A percentile compares a stretch with the other conserved stretches of the same genome.
These are phyloP conservation scores for Macrotrachela quadricornifera DNA, from an alignment of 1,140 invertebrate species.

Conservation along the genomic window DNA sequence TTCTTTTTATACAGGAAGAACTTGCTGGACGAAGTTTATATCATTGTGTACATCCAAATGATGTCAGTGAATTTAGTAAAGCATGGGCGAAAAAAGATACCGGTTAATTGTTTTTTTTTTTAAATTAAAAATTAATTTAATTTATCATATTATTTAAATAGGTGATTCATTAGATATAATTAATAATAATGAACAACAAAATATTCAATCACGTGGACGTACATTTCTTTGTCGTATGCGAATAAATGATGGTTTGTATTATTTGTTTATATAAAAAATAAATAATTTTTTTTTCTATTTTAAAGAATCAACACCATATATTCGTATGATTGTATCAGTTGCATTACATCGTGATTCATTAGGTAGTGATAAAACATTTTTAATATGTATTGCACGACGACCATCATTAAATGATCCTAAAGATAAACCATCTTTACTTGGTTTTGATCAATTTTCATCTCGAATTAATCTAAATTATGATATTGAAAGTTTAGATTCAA, in stretches of 20 bases:
- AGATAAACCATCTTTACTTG: conserved; percentile 29
- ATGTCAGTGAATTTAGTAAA: conserved; percentile 9
- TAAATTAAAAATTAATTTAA: background rate
- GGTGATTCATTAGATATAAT: background rate
- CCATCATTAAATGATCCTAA: conserved; percentile 54
- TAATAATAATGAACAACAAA: no score
- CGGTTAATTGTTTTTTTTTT: conserved; percentile 17
- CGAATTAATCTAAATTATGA: conserved; percentile 62
- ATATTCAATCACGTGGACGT: background rate
- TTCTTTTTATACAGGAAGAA: background rate
- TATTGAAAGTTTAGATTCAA: conserved; percentile 53
- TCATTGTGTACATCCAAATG: conserved; percentile 31
- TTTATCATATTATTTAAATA: no score
- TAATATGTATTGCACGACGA: conserved; percentile 58
- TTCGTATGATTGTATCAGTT: conserved; percentile 25
- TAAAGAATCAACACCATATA: background rate
- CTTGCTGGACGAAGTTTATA: background rate
- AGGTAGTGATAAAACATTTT: conserved; percentile 32
- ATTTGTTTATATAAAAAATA: no score
- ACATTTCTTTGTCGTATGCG: background rate
- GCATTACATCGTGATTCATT: background rate
- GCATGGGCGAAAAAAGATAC: conserved; percentile 10
- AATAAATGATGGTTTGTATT: background rate
- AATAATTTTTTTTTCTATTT: no score
- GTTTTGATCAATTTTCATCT: conserved; percentile 67